These are phyloP conservation scores for Sorex araneus DNA, from an alignment of 2,113 vertebrate genomes.

Conservation along the genomic window DNA sequence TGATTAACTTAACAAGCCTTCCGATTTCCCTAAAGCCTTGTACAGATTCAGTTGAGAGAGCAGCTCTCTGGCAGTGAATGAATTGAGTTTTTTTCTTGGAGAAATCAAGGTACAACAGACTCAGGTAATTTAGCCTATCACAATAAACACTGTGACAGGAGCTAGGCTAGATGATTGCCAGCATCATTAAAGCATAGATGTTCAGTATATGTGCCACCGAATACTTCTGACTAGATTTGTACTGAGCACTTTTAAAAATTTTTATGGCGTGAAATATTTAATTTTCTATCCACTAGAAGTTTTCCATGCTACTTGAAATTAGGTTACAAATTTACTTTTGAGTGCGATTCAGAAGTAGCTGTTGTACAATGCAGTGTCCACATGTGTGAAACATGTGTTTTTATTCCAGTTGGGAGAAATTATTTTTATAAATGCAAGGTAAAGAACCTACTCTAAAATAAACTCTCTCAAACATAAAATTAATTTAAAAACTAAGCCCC, in stretches of 20 bases:
- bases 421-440: constrained; percentile 62
- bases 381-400: constrained; percentile 56
- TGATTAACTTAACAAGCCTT: constrained; percentile 54
- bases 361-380: constrained; percentile 1
- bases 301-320: constrained; percentile 58
- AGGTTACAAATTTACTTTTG: constrained; percentile 53
- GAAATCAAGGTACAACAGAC: constrained; percentile 59
- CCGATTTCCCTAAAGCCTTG: constrained; percentile 23
- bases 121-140: constrained; percentile 64
- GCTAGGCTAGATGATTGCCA: background rate
- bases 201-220: background rate
- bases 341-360: constrained; percentile 37
- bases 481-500: constrained; percentile 63
- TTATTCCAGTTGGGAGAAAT: constrained; percentile 57
- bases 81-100: constrained; percentile 53
- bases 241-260: background rate
- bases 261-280: constrained; percentile 57
- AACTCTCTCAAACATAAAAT: constrained; percentile 60
- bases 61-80: constrained; percentile 61
- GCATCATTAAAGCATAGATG: background rate
- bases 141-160: constrained; percentile 43
- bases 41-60: background rate
- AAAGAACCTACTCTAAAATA: constrained; percentile 61
- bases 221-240: background rate
- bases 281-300: constrained; percentile 56